These are phyloP conservation scores for Cacoxenus indagator DNA, from an alignment of 2,888 invertebrate species.

Conservation along the genomic window DNA sequence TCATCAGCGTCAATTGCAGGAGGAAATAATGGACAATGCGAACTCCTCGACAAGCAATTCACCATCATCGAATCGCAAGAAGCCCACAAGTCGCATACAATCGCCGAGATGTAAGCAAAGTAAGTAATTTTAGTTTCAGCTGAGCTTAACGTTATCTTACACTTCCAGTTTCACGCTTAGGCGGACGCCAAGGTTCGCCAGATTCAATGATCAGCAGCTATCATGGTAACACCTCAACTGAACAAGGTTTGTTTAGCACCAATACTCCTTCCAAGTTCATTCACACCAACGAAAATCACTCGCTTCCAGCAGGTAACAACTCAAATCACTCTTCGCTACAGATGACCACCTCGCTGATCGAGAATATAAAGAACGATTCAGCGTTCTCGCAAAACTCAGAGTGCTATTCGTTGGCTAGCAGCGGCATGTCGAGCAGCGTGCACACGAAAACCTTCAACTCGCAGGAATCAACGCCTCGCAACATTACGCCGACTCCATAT, in stretches of 20 bases:
- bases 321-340: conserved; percentile 61
- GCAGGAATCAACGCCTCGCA: conserved; percentile 68
- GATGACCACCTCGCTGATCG: conserved; percentile 71
- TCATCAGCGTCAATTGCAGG: conserved; percentile 87
- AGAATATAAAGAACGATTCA: conserved; percentile 69
- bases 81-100: conserved; percentile 70
- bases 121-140: not conserved
- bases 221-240: conserved; percentile 72
- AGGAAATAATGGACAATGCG: conserved; percentile 74
- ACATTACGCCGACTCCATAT: conserved; percentile 68
- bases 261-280: not conserved
- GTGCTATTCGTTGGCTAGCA: conserved; percentile 68
- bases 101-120: conserved; percentile 68
- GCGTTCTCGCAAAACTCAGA: conserved; percentile 75
- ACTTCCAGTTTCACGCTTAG: conserved; percentile 69
- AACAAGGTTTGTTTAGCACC: conserved; percentile 57
- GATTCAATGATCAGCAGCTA: conserved; percentile 83
- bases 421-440: conserved; percentile 57
- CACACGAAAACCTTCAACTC: conserved; percentile 64
- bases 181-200: conserved; percentile 75
- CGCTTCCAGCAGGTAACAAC: not conserved
- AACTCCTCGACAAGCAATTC: conserved; percentile 69
- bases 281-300: not conserved
- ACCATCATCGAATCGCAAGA: conserved; percentile 67
- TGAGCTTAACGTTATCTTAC: conserved; percentile 3